Percentiles rank a stretch among this genome's conserved stretches.
These are phyloP conservation scores for Lypha dubia DNA, from an alignment of 2,888 invertebrate species.

Conservation along the genomic window DNA sequence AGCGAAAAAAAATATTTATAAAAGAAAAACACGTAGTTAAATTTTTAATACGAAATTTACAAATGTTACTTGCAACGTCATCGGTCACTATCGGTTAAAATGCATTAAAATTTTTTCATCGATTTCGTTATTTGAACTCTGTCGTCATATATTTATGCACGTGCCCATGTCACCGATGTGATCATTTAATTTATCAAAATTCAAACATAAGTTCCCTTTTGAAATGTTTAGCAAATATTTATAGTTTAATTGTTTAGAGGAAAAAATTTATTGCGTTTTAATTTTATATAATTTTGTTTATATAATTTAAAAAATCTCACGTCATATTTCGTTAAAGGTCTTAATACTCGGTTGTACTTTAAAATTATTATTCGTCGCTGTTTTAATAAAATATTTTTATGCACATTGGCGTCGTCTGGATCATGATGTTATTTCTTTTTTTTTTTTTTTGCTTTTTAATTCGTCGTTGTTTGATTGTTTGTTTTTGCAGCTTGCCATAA, in stretches of 20 bases:
- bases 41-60: no score
- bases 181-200: background rate
- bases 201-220: background rate
- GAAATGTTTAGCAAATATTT: background rate
- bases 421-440: conserved; percentile 21
- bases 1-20: no score
- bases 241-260: background rate
- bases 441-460: no score
- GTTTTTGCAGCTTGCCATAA: conserved; percentile 27
- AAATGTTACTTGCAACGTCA: no score
- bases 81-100: no score
- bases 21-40: no score
- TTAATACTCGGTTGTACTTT: conserved; percentile 22
- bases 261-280: background rate
- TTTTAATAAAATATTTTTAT: conserved; percentile 58
- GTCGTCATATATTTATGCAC: background rate
- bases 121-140: background rate
- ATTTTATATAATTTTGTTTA: background rate
- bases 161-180: background rate
- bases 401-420: conserved; percentile 65
- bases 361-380: conserved; percentile 59
- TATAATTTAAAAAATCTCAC: conserved; percentile 51
- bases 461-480: conserved; percentile 16
- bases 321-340: conserved; percentile 59
- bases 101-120: background rate